Evolutionary conservation across 2,888 invertebrate genomes (phyloP), one percentile per base, ranked within the genome.

Genomic region (Morinoia aosen): DNA sequence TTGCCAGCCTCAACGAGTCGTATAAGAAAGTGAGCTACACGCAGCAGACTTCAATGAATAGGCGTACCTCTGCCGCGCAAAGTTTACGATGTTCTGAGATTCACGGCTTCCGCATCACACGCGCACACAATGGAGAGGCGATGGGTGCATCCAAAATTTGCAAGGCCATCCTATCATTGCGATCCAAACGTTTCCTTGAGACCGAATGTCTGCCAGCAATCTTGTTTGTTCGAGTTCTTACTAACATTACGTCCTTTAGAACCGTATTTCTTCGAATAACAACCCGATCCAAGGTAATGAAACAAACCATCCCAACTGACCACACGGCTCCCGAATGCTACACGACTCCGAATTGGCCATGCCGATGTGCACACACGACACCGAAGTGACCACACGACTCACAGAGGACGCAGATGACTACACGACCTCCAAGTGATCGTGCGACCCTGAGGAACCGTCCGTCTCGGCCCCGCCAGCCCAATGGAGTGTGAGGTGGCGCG

Each of bases 401-500:
- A 16, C 76, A 33, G 25, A 33, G 16, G 76, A 12, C 76, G 25
- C 76, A 33, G 25, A 33, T 76, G 76, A 76, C 76, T 33, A 12
- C 33, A 76, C 76, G 76, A 76, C 76, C 33, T 33, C 76, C 76
- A 33, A 76, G 76, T 76, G 76, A 76, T 33, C 76, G 25, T 33
- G 2, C 76, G 33, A 76, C 76, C 76, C 76, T 33, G 19, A 16
- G 76, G 25, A 16, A 16, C 76, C 76, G 33, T 76, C 8, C 19
- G 33, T 33, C 76, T 76, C 76, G 90, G 40, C 40, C 40, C 39
- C 7, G 40, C 90, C 14, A 16, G n/a, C 11, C 58, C 93, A 93
- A 93, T 93, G 57, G 93, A 93, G 93, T 93, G 93, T 93, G 57
- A 93, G 93, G 56, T 93, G 93, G 48, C 57, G 58, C 40, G 5